Percentiles rank a stretch among this genome's conserved stretches.
Evolutionary conservation across 2,888 invertebrate species (phyloP).

Genomic region (Selenia dentaria): DNA sequence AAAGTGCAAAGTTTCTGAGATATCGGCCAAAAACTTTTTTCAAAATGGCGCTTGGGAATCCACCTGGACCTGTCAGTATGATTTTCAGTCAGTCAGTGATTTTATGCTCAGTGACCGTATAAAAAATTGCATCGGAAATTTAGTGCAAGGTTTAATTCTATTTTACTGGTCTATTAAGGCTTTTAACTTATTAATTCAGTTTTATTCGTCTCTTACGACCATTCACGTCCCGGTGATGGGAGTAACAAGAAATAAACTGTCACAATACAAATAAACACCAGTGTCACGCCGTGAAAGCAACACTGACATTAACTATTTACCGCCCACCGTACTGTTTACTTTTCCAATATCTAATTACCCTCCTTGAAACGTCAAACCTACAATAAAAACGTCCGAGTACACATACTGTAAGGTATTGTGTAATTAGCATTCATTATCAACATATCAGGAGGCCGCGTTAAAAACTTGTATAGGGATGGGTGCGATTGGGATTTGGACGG

Average conservation of each 20-base stretch:
- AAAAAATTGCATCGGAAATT: no score
- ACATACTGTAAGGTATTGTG: constrained; percentile 29
- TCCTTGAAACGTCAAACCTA: constrained; percentile 34
- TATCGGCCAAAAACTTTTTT: no score
- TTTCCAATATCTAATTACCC: constrained; percentile 27
- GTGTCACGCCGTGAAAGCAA: constrained; percentile 4
- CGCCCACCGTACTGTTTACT: constrained; percentile 25
- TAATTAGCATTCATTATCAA: constrained; percentile 53
- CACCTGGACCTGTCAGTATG: no score
- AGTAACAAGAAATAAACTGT: neutral
- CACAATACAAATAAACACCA: constrained; percentile 9
- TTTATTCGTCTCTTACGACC: no score
- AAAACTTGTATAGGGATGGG: constrained; percentile 14
- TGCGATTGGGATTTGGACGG: neutral
- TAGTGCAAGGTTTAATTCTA: no score
- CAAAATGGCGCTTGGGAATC: no score
- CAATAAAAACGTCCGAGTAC: constrained; percentile 36
- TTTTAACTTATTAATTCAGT: no score
- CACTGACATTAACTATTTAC: constrained; percentile 28
- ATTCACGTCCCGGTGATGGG: no score
- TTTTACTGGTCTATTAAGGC: no score
- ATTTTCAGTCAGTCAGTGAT: no score
- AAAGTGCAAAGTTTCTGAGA: no score
- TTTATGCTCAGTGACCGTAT: no score
- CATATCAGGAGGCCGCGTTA: constrained; percentile 53